Base-by-base conservation (phyloP, 2,888 invertebrate genomes). In the Nineta flava region DNA sequence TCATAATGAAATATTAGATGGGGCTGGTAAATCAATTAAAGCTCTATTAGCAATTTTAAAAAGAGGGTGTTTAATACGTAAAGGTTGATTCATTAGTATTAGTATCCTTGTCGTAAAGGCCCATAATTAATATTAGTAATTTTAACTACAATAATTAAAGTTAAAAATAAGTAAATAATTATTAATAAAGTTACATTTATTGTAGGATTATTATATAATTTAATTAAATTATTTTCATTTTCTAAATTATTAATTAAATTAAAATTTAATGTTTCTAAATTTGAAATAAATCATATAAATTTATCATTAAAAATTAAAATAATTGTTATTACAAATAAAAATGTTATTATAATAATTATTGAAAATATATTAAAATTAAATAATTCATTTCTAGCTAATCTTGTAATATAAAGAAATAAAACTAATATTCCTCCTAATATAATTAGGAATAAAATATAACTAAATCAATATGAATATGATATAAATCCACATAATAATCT, bases 371-470 rank as follows among this genome's bases (percentile, higher is more conserved):
- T 63, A 52, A 65, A 58, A 53, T 62, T 61, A 62, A 76, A 74
- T 67, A 73, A 65, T 74, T 77, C 75, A 68, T 79, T 78, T 13
- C 74, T 75, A 0, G 75, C 74, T 63, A 77, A 60, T 55, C 76
- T 77, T 51, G 75, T 73, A 2, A 80, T 72, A 64, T 80, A 81
- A 64, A 78, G 70, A 68, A 80, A 79, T 68, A 80, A 57, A 9
- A 81, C 71, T 69, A 81, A 57, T 70, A 81, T 65, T 13, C 78
- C 79, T 16, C 79, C 76, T 62, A 79, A 59, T 63, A 79, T 76
- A 57, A 75, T 70, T 67, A 79, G 59, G 60, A 78, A 76, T 68
- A 77, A 58, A 61, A 78, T 74, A 65, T 76, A 76, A 0, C 74
- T 74, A 59, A 73, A 77, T 75, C 75, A 77, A 58, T 72, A 74